Evolutionary conservation across 2,888 invertebrate species (phyloP), one percentile per base, ranked within the genome.

Genomic region (Herminia tarsipennalis): DNA sequence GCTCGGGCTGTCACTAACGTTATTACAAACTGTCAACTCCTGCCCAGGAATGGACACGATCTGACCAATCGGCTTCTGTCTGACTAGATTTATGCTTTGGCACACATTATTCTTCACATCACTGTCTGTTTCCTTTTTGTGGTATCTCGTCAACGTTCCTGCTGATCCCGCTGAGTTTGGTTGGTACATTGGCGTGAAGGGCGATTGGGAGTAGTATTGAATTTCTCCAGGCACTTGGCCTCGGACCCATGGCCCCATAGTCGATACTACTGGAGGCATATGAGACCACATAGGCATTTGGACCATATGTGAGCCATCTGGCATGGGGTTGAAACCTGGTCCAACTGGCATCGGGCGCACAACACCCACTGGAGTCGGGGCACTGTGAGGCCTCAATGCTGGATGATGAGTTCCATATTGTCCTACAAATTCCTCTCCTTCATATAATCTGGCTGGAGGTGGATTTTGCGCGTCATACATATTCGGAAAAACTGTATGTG

Each of bases 81-180:
- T 84, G 64, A 91, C 89, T 76, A 92, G 80, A 70, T 88, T 92
- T 75, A 92, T 86, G 74, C 88, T 92, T 88, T 92, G 92, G 90
- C 91, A 91, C 88, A 88, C 75, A 58, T 83, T 77, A 64, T 29
- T 67, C 63, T 86, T 90, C 46, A 78, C 76, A 51, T 86, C 85
- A 50, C 73, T 69, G 18, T 86, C 86, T 1, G 72, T 37, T 20
- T 88, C 88, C 59, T 84, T 87, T 68, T 88, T 92, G 27, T 82
- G 87, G 58, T 90, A 92, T 59, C 91, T 76, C 20, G 88, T 92
- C 56, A 90, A 63, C 0, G 88, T 92, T 0, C 92, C 92, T 2
- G 92, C 90, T 0, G 92, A 91, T 0, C 92, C 92, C 1, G 92
- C 91, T 0, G 90, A 89, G 56, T 84, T 81, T 2, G 89, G 83